Evolutionary conservation across 2,797 vertebrate genomes (phyloP).

Genomic region (Typhlichthys subterraneus): DNA sequence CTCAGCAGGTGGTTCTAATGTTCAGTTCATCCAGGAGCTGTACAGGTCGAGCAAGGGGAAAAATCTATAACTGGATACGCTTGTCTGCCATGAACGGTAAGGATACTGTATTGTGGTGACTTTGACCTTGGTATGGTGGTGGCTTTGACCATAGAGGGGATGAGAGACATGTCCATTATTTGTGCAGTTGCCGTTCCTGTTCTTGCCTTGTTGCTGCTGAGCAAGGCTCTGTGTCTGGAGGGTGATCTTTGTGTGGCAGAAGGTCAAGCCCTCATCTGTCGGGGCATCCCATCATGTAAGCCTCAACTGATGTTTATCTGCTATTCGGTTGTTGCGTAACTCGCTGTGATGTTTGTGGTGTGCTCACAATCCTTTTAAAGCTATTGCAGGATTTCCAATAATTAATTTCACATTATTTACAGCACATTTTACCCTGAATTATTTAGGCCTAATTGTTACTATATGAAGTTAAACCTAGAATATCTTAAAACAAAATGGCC

Average conservation of each 20-base stretch:
- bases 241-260: slow-evolving; percentile 24
- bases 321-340: no score
- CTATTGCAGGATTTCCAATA: no score
- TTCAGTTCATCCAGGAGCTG: not conserved
- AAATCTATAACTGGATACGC: not conserved
- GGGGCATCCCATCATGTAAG: slow-evolving; percentile 59
- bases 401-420: no score
- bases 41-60: not conserved
- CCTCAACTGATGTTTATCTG: no score
- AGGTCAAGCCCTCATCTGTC: slow-evolving; percentile 48
- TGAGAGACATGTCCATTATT: not conserved
- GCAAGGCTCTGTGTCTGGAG: slow-evolving; percentile 24
- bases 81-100: slow-evolving; percentile 64
- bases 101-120: slow-evolving; percentile 9
- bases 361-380: no score
- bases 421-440: no score
- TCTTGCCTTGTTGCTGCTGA: slow-evolving; percentile 36
- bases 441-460: no score
- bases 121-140: not conserved
- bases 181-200: slow-evolving; percentile 23
- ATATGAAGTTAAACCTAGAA: no score
- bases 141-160: not conserved
- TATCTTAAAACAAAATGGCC: no score
- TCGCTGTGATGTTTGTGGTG: no score
- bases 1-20: slow-evolving; percentile 49